Percentiles rank a stretch among this genome's conserved stretches.
Evolutionary conservation across 1,140 invertebrate species (phyloP).

Genomic region (Dendrolimus kikuchii): DNA sequence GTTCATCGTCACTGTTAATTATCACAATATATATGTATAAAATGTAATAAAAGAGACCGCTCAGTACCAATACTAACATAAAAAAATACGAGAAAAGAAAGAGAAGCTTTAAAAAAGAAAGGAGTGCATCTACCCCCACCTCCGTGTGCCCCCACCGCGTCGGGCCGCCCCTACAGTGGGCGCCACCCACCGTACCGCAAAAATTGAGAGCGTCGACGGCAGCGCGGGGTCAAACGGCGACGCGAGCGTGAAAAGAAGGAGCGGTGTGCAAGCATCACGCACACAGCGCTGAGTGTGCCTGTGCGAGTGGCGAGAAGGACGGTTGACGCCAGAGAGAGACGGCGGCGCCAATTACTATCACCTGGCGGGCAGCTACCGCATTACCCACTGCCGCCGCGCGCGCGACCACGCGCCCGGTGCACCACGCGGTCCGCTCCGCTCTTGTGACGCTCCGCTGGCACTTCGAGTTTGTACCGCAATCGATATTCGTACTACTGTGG

Average conservation of each 20-base stretch:
- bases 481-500: slow-evolving; percentile 31
- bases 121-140: slow-evolving; percentile 64
- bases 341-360: slow-evolving; percentile 67
- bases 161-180: slow-evolving; percentile 49
- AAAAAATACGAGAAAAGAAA: slow-evolving; percentile 70
- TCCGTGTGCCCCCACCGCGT: slow-evolving; percentile 33
- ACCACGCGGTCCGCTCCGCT: slow-evolving; percentile 35
- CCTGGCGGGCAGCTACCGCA: slow-evolving; percentile 68
- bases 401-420: slow-evolving; percentile 57
- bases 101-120: slow-evolving; percentile 71
- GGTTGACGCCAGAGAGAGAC: slow-evolving; percentile 50
- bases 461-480: slow-evolving; percentile 32
- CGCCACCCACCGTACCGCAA: slow-evolving; percentile 65
- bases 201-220: slow-evolving; percentile 64
- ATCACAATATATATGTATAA: slow-evolving; percentile 68
- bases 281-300: slow-evolving; percentile 42
- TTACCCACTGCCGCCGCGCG: slow-evolving; percentile 66
- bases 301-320: slow-evolving; percentile 49
- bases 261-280: slow-evolving; percentile 46
- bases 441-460: slow-evolving; percentile 28
- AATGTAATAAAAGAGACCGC: slow-evolving; percentile 67
- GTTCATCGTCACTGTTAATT: slow-evolving; percentile 67
- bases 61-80: slow-evolving; percentile 61
- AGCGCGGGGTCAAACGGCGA: slow-evolving; percentile 66
- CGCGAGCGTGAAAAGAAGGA: slow-evolving; percentile 66